Conservation (phyloP, 1,140 invertebrate genomes). For the Lutraria rhynchaena region DNA sequence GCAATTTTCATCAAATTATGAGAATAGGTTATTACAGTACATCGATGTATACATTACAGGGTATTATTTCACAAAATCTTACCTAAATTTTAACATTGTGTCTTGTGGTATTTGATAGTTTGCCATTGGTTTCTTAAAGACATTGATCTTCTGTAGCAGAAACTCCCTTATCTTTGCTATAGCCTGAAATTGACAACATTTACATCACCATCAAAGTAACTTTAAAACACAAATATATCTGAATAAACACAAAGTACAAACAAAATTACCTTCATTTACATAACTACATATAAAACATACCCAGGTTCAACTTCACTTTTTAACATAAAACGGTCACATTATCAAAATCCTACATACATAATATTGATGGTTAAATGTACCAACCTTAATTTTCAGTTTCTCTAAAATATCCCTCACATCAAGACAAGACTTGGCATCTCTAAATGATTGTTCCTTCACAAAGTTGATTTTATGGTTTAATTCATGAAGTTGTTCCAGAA, state of each 20-base stretch:
- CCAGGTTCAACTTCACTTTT: not conserved
- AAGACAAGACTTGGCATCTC: constrained; percentile 94
- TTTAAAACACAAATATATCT: not conserved
- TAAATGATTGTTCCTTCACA: constrained; percentile 97
- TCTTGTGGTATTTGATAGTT: constrained; percentile 99
- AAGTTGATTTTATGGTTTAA: constrained; percentile 99
- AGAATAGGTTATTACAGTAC: too few species aligned
- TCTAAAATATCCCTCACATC: constrained; percentile 98
- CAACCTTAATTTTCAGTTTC: constrained; percentile 94
- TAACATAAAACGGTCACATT: too few species aligned
- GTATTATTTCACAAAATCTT: too few species aligned
- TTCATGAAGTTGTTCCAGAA: constrained; percentile 93
- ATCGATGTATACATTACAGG: too few species aligned
- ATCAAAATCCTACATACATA: too few species aligned
- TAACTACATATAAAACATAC: too few species aligned
- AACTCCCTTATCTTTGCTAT: constrained; percentile 97
- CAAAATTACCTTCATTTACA: too few species aligned
- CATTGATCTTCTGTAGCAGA: constrained; percentile 96
- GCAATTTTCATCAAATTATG: too few species aligned
- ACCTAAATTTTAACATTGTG: constrained; percentile 97
- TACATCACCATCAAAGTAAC: too few species aligned
- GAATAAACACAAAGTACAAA: not conserved
- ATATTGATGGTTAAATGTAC: too few species aligned
- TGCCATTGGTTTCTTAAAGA: constrained; percentile 98
- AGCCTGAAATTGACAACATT: constrained; percentile 84